Evolutionary conservation across 2,797 vertebrate genomes (phyloP), one percentile per base, ranked within the genome.

Genomic region (Merluccius polli): DNA sequence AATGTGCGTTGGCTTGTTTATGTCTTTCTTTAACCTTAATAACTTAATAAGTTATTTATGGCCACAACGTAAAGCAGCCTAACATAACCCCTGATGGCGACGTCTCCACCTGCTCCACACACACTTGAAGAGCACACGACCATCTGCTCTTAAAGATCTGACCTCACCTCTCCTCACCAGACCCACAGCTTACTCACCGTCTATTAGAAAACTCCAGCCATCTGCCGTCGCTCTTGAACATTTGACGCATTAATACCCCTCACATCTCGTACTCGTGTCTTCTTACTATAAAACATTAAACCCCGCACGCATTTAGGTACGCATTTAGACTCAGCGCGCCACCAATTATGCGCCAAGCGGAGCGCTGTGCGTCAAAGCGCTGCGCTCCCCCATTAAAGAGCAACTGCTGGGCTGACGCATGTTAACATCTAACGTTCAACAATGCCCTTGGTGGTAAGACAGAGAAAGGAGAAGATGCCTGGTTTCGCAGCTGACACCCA

Each of bases 381-480:
- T 21, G 44, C 8, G 33, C 33, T 3, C 33, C 11, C 38, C 3
- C 38, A 41, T 65, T 13, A 24, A 12, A 65, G 59, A 75, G 33
- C 38, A 32, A 48, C 21, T 3, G 41, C 44, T 38, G 29, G 29
- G 18, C 48, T 30, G 13, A 71, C 10, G 69, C 70, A 71, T 27
- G 79, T 72, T 84, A 75, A 90, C 77, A 82, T 83, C 76, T 89
- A 89, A 88, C 83, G 77, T 89, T 83, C 70, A 84, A 83, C 80
- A 85, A 79, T 79, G 88, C 86, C 76, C 76, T 78, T 86, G 21
- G 81, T 80, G 6, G 72, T 63, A 33, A 44, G 80, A 79, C 48
- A n/a, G 48, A 11, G 48, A 2, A 24, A 21, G 52, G 0, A 59
- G 52, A 9, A 18, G 87, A 83, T 2, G 85, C 77, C 75, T 59